Evolutionary conservation across 2,797 vertebrate species (phyloP).

Genomic region (Amblyopsis hoosieri): DNA sequence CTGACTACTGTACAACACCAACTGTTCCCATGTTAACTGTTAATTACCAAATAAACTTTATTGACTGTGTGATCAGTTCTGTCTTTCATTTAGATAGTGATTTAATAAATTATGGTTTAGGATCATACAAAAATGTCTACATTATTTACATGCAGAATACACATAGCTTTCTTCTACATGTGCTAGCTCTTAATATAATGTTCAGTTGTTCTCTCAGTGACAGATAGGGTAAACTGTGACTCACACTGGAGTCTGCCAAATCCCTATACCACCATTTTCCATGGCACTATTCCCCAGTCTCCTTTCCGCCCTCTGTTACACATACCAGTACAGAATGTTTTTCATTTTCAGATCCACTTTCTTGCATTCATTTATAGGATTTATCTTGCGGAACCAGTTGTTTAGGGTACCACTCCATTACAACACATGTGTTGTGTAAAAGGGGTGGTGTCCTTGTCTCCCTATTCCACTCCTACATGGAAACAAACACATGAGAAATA

Average conservation of each 20-base stretch:
- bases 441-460: constrained; percentile 30
- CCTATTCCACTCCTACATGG: constrained; percentile 71
- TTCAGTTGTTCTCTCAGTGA: constrained; percentile 68
- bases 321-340: constrained; percentile 2
- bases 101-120: neutral
- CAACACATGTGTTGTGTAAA: constrained; percentile 2
- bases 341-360: constrained; percentile 6
- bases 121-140: neutral
- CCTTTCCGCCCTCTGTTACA: constrained; percentile 30
- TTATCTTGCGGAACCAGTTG: constrained; percentile 29
- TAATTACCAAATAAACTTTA: constrained; percentile 71
- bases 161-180: neutral
- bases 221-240: constrained; percentile 78
- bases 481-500: constrained; percentile 81
- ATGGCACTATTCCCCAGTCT: constrained; percentile 36
- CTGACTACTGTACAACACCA: constrained; percentile 79
- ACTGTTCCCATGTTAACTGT: constrained; percentile 58
- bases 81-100: constrained; percentile 15
- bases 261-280: constrained; percentile 78
- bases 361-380: constrained; percentile 9
- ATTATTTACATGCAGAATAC: neutral
- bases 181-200: constrained; percentile 31
- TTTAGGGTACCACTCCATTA: constrained; percentile 7
- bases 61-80: constrained; percentile 57
- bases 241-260: constrained; percentile 75